Base-by-base conservation (phyloP, 2,797 vertebrate species). In the Aeoliscus strigatus region DNA sequence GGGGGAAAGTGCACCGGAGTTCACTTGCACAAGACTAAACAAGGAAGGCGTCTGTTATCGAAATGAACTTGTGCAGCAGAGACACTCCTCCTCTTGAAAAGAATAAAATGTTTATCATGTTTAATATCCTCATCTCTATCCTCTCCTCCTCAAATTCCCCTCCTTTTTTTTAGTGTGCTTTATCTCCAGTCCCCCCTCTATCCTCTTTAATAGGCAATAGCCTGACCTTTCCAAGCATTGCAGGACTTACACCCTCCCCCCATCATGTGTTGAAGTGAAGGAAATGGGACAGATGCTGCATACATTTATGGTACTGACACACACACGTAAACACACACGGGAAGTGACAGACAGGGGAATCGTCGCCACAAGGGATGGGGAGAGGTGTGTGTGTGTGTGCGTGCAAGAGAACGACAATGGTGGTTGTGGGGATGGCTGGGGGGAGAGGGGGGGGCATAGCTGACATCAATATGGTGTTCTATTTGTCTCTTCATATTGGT, bases 231-330 rank as follows among this genome's bases (percentile, higher is more conserved):
- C 64, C 51, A 60, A 41, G 43, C 62, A 70, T 67, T 74, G 73
- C 25, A 6, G 67, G 59, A 68, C 52, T 53, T 47, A 43, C 46
- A 47, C 4, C 31, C 15, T 37, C 38, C 9, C 26, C 24, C 54
- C 4, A 42, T 51, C 62, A 53, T 32, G 72, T 68, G n/a, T 35
- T 57, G 65, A 80, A 76, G 79, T 43, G 55, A 58, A 82, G 76
- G 74, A 88, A 87, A 81, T 86, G 80, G 86, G 83, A 72, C 87
- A 86, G 71, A 67, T 57, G 27, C 73, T 77, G 82, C 81, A 84
- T 83, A 80, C 62, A 80, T 81, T 84, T 79, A 70, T 48, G 11
- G 23, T 40, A 21, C 57, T 64, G 52, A 52, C 60, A 70, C 60
- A 60, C 63, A 57, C 21, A 41, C 66, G 66, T 59, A 59, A 64